Evolutionary conservation across 2,888 invertebrate genomes (phyloP).

Genomic region (Campoletis raptor): DNA sequence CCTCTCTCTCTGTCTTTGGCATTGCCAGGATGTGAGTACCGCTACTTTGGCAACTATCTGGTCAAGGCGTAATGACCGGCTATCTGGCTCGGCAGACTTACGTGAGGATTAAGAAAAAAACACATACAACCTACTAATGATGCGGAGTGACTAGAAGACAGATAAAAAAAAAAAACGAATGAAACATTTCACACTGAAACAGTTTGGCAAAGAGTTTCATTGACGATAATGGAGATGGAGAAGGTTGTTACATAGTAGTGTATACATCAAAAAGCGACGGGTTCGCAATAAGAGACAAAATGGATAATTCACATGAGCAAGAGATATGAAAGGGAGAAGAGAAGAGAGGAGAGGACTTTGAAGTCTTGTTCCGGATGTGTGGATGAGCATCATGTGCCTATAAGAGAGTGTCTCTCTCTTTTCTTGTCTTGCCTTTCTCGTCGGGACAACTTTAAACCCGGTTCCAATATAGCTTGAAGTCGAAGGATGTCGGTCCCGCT

Average conservation of each 20-base stretch:
- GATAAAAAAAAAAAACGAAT: neutral
- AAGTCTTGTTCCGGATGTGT: constrained; percentile 62
- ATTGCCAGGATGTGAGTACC: constrained; percentile 38
- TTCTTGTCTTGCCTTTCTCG: constrained; percentile 64
- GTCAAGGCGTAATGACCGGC: constrained; percentile 32
- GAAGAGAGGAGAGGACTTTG: constrained; percentile 36
- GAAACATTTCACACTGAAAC: constrained; percentile 18
- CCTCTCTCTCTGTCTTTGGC: neutral
- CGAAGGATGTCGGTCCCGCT: constrained; percentile 67
- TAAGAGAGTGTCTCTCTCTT: constrained; percentile 10
- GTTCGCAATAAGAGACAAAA: constrained; percentile 8
- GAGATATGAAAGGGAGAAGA: neutral
- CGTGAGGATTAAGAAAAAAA: neutral
- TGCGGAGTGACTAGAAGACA: constrained; percentile 1
- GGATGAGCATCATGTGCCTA: constrained; percentile 45
- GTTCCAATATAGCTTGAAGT: constrained; percentile 57
- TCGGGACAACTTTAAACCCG: constrained; percentile 63
- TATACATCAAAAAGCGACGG: constrained; percentile 24
- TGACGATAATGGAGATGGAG: constrained; percentile 34
- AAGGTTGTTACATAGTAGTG: constrained; percentile 18
- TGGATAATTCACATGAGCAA: constrained; percentile 6
- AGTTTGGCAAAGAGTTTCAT: constrained; percentile 40
- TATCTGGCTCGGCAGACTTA: constrained; percentile 20
- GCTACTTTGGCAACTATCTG: constrained; percentile 40
- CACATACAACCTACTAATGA: constrained; percentile 6